Evolutionary conservation across 2,888 invertebrate species (phyloP).

Genomic region (Chironomus tentans): DNA sequence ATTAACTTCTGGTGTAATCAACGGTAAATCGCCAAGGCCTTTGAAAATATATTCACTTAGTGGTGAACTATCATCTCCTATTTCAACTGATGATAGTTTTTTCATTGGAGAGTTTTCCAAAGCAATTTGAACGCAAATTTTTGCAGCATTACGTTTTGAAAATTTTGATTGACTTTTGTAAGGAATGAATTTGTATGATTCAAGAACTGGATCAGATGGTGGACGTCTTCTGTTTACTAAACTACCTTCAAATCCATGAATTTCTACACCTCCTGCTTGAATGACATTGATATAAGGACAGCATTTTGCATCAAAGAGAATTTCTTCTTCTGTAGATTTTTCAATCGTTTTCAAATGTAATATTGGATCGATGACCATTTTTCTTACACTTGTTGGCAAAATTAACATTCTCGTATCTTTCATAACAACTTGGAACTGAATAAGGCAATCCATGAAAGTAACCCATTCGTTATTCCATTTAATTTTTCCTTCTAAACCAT

Average conservation of each 20-base stretch:
- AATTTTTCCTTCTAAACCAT: constrained; percentile 37
- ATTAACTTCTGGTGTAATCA: constrained; percentile 57
- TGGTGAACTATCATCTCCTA: constrained; percentile 45
- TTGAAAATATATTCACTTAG: constrained; percentile 49
- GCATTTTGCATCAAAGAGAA: not conserved
- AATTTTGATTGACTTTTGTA: constrained; percentile 32
- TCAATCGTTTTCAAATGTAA: constrained; percentile 33
- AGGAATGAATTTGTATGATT: constrained; percentile 47
- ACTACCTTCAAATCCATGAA: constrained; percentile 49
- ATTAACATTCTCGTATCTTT: constrained; percentile 43
- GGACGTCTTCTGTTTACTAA: constrained; percentile 45
- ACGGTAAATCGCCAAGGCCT: constrained; percentile 56
- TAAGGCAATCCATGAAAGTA: constrained; percentile 56
- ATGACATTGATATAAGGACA: constrained; percentile 37
- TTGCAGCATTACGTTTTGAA: constrained; percentile 41
- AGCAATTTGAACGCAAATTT: constrained; percentile 53
- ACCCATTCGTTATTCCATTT: constrained; percentile 56
- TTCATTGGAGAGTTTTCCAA: constrained; percentile 54
- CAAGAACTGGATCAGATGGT: constrained; percentile 46
- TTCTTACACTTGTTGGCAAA: constrained; percentile 50
- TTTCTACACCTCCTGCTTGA: constrained; percentile 48
- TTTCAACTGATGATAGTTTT: constrained; percentile 48
- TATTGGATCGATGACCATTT: constrained; percentile 46
- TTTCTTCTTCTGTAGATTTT: not conserved
- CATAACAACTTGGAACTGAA: constrained; percentile 50